Evolutionary conservation across 2,888 invertebrate species (phyloP), one percentile per base, ranked within the genome.

Genomic region (Lottia gigantea): DNA sequence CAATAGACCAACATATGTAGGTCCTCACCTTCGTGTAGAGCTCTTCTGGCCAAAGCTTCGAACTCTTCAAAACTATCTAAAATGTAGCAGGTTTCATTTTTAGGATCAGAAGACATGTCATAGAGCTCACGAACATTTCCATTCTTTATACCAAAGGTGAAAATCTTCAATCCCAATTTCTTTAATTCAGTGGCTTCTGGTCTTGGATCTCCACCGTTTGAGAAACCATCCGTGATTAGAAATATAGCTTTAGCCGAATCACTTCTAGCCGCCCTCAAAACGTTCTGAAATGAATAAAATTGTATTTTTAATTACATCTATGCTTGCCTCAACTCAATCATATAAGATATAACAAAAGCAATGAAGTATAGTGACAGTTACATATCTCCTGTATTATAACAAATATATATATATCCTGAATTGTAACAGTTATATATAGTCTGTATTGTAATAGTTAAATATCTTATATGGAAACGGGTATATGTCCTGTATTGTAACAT

Each of bases 201-300:
- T 12, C 91, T 88, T 0, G 93, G 93, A 87, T 92, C 91, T 0
- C 92, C 92, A 1, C 92, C 92, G 83, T 93, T 93, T 8, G 93
- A 93, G 83, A 92, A 93, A 16, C 93, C 93, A 81, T 93, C 93
- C 0, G 93, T 93, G 76, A 93, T 91, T 4, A 93, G 87, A 80
- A 93, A 92, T 14, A 93, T 89, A 0, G 92, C 91, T 83, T 92
- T 92, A 76, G 89, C 80, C 0, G 89, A 91, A 64, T 82, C 81
- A 4, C 76, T 78, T 12, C 89, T 80, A 0, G 87, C 80, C 12
- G 80, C 75, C 26, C 76, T 73, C 40, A 89, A 74, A 1, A 89
- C 85, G 77, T 81, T 77, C 89, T 89, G 40, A 40, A 40, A 40
- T 40, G 40, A 8, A 11, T 40, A 1, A 40, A 40, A 8, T 40